These are phyloP conservation scores for Achlya flavicornis DNA, from an alignment of 2,888 invertebrate genomes.

Conservation along the genomic window DNA sequence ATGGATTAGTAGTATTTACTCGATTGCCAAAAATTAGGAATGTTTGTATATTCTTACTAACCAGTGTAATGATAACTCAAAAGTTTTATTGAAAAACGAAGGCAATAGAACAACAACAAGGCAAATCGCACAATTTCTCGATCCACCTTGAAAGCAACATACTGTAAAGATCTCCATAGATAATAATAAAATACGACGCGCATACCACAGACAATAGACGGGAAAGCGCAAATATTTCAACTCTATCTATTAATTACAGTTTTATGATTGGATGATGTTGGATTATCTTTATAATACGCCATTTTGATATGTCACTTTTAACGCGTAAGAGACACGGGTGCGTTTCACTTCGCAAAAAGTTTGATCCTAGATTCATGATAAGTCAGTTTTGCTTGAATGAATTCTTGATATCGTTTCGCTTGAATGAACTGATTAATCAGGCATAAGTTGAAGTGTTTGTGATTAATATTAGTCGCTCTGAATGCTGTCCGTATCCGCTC, in stretches of 20 bases:
- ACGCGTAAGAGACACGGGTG: constrained; percentile 12
- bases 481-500: not conserved
- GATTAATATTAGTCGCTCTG: constrained; percentile 1
- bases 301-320: constrained; percentile 32
- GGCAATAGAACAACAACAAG: not conserved
- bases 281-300: constrained; percentile 34
- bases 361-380: constrained; percentile 14
- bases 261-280: constrained; percentile 31
- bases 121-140: not conserved
- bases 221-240: constrained; percentile 23
- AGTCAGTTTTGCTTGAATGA: constrained; percentile 17
- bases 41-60: too few species aligned
- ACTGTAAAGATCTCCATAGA: not conserved
- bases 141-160: not conserved
- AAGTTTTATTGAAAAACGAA: not conserved
- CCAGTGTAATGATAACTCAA: too few species aligned
- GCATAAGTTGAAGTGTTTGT: not conserved
- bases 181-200: not conserved
- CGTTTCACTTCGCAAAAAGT: constrained; percentile 26
- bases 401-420: not conserved
- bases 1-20: too few species aligned
- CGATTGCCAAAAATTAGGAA: too few species aligned
- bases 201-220: constrained; percentile 17
- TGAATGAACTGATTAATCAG: not conserved
- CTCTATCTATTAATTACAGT: constrained; percentile 37